Percentiles rank a stretch among this genome's conserved stretches.
Conservation (phyloP, 2,888 invertebrate species). For the Beris morrisii region DNA sequence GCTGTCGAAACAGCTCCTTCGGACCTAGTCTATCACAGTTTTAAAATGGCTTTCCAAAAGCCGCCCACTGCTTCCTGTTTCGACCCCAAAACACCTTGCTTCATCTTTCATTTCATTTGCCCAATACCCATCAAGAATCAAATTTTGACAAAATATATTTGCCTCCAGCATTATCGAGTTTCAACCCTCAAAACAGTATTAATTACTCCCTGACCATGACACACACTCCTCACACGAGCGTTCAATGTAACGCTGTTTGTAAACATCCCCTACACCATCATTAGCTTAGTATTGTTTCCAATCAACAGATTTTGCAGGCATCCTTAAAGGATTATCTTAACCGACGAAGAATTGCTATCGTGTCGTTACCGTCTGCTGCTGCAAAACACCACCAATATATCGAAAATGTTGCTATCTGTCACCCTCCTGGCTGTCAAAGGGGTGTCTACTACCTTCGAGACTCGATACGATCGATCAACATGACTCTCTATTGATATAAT, state of each 20-base stretch:
- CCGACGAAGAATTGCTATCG: not conserved
- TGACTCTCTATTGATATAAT: constrained; percentile 30
- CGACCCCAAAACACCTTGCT: too few relatives aligned
- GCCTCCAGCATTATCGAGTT: constrained; percentile 16
- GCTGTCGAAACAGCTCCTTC: too few relatives aligned
- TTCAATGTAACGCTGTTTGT: too few relatives aligned
- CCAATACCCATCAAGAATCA: constrained; percentile 13
- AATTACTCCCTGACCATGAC: constrained; percentile 23
- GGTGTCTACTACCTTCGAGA: not conserved
- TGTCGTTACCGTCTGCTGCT: too few relatives aligned
- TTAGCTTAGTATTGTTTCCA: constrained; percentile 19
- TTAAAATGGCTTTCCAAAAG: too few relatives aligned
- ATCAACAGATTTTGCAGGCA: constrained; percentile 28
- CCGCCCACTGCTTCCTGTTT: too few relatives aligned
- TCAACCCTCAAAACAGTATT: constrained; percentile 24
- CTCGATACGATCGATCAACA: constrained; percentile 7
- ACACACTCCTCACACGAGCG: not conserved
- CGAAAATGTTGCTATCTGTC: not conserved
- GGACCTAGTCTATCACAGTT: too few relatives aligned
- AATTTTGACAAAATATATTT: constrained; percentile 11
- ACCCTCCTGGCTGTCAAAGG: not conserved
- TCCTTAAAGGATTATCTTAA: constrained; percentile 21
- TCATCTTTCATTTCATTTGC: too few relatives aligned
- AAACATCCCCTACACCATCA: constrained; percentile 3
- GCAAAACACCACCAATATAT: too few relatives aligned